Evolutionary conservation across 2,113 vertebrate genomes (phyloP), one percentile per base, ranked within the genome.

Genomic region (Elephas maximus): DNA sequence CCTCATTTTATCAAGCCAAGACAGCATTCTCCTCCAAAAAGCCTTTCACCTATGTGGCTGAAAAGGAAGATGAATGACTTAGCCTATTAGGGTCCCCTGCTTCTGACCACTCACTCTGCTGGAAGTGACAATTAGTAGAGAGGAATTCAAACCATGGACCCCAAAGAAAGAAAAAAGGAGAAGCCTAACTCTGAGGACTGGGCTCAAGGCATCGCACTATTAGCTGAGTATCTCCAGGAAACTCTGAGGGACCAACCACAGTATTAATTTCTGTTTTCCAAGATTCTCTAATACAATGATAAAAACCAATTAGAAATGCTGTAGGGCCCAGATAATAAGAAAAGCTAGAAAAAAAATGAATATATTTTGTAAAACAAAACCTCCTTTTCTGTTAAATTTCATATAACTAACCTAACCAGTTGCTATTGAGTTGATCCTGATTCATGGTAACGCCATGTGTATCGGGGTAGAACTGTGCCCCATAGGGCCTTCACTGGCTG

Each of bases 201-300:
- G 30, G 60, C 51, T 87, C 24, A 41, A 23, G n/a, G 4, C 6
- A 37, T 28, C 20, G 20, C 7, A 28, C 51, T 88, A 0, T 11
- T 81, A 37, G n/a, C n/a, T 62, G 33, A 78, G 18, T 93, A n/a
- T 94, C 30, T 41, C 28, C 26, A 63, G 62, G 82, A 93, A 78
- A 91, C 53, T 69, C 53, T 41, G 37, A 86, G 33, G 12, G 21
- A 3, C 62, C 48, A 67, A 51, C 62, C 76, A 30, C 30, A 69
- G 26, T 2, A 48, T 30, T 76, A 37, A 71, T 41, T 95, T 86
- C 83, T 60, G 77, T 81, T 89, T 93, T 91, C 81, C 88, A 91
- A 20, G 20, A 5, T 96, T 96, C 60, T 57, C 12, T 24, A 78
- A 86, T 15, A 60, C 3, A 74, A 3, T 82, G 57, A 93, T 62